These are phyloP conservation scores for Ecdyonurus torrentis DNA, from an alignment of 2,888 invertebrate genomes.

Conservation along the genomic window DNA sequence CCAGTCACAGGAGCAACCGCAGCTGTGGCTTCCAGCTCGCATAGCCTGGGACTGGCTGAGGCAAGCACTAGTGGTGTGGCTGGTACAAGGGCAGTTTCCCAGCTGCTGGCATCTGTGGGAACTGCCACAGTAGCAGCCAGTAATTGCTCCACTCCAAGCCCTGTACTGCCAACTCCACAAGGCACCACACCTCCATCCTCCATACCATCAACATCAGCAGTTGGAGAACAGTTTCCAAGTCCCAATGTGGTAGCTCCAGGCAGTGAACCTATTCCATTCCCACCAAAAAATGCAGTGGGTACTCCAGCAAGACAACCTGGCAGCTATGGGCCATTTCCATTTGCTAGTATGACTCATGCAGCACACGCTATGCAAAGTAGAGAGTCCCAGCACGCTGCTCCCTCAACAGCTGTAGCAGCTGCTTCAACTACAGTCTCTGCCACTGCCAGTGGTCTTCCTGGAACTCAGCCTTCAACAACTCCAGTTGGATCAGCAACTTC, in stretches of 20 bases:
- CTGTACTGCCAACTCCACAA: constrained; percentile 4
- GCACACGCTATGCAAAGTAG: constrained; percentile 67
- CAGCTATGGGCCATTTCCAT: constrained; percentile 50
- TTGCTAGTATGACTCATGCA: constrained; percentile 80
- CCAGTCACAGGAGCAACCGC: constrained; percentile 25
- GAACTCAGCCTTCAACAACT: constrained; percentile 11
- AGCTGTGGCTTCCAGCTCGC: constrained; percentile 20
- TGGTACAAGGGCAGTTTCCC: constrained; percentile 4
- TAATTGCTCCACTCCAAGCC: neutral
- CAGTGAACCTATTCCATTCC: constrained; percentile 41
- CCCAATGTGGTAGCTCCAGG: constrained; percentile 82
- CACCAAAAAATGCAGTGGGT: constrained; percentile 24
- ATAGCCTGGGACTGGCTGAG: constrained; percentile 7
- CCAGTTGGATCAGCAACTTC: constrained; percentile 12
- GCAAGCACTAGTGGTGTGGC: constrained; percentile 11
- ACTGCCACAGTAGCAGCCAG: neutral
- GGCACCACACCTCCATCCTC: constrained; percentile 9
- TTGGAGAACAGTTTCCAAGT: constrained; percentile 23
- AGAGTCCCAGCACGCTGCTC: constrained; percentile 23
- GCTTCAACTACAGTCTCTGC: constrained; percentile 9
- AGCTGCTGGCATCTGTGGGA: constrained; percentile 3
- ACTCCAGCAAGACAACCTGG: constrained; percentile 30
- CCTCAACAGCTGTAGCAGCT: constrained; percentile 5
- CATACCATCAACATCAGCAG: constrained; percentile 10
- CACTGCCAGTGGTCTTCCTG: no score